A percentile compares a stretch with the other conserved stretches of the same genome.
Evolutionary conservation across 2,797 vertebrate species (phyloP).

Genomic region (Girardinus metallicus): DNA sequence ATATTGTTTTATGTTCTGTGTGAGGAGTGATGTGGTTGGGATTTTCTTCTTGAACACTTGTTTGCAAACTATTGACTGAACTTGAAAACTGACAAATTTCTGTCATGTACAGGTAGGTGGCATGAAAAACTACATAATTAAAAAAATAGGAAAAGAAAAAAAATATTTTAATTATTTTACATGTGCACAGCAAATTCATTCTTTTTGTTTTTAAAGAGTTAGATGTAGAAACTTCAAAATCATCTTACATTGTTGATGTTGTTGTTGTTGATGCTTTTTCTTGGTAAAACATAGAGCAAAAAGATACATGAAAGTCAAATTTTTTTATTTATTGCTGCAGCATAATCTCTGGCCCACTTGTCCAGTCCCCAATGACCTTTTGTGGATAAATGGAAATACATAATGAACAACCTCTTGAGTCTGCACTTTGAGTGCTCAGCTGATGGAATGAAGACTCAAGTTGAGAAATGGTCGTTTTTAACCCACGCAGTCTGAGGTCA

Average conservation of each 20-base stretch:
- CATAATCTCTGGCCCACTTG: background rate
- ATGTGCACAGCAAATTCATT: background rate
- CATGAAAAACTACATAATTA: background rate
- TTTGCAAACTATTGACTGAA: background rate
- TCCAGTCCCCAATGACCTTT: background rate
- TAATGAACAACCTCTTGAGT: background rate
- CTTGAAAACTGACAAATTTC: background rate
- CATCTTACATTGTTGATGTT: background rate
- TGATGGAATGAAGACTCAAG: background rate
- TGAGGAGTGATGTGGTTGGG: background rate
- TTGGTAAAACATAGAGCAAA: background rate
- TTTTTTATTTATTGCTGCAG: background rate
- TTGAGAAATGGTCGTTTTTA: constrained; percentile 10
- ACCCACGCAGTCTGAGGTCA: constrained; percentile 28
- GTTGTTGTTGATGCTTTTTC: background rate
- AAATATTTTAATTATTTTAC: too few relatives aligned
- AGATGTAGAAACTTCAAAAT: background rate
- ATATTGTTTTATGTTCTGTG: background rate
- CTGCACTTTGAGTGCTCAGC: background rate
- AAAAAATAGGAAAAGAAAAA: background rate
- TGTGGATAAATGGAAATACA: background rate
- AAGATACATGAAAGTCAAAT: background rate
- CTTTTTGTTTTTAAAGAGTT: background rate
- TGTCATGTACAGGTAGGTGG: background rate
- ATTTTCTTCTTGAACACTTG: background rate